Base-by-base conservation (phyloP, 2,113 vertebrate genomes). In the Nerophis lumbriciformis region DNA sequence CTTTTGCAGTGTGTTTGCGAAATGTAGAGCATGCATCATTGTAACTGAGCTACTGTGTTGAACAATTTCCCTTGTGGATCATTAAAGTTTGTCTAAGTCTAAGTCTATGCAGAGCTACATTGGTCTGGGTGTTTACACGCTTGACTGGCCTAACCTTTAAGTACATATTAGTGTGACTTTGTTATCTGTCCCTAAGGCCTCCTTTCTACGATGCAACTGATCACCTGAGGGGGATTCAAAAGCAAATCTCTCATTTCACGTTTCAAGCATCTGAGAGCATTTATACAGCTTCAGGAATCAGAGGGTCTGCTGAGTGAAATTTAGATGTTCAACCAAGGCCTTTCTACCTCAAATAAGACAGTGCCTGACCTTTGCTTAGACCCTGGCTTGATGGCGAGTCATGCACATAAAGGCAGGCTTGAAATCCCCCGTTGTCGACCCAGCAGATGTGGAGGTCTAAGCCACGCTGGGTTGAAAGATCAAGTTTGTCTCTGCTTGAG, bases 191-290 rank as follows among this genome's bases (percentile, higher is more conserved):
- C 50, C 65, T 55, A 63, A 79, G 68, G 71, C 64, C 63, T 68
- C 74, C 21, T 65, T 48, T 48, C 59, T 58, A 50, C 47, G 53
- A 54, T 75, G 63, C 15, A 71, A 68, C 59, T 58, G 57, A 64
- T 80, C 56, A 49, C 50, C 67, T 1, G 48, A 73, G 48, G 61
- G 70, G 19, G 39, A 19, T 6, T 5, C 21, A 13, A 11, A 53
- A 64, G 21, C 62, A 57, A 65, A 64, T 55, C 73, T 61, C 62
- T 71, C 61, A 55, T 42, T 70, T 61, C 60, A 56, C 58, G 65
- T 56, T 56, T 15, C 21, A 8, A 61, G 62, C 80, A 84, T 85
- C 78, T 84, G 86, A 76, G 73, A 88, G 66, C 76, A 39, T 83
- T 86, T 85, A 79, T 39, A 53, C 19, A 39, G 47, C 60, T 68